Conservation (phyloP, 2,888 invertebrate species). For the Lasioglossum calceatum region DNA sequence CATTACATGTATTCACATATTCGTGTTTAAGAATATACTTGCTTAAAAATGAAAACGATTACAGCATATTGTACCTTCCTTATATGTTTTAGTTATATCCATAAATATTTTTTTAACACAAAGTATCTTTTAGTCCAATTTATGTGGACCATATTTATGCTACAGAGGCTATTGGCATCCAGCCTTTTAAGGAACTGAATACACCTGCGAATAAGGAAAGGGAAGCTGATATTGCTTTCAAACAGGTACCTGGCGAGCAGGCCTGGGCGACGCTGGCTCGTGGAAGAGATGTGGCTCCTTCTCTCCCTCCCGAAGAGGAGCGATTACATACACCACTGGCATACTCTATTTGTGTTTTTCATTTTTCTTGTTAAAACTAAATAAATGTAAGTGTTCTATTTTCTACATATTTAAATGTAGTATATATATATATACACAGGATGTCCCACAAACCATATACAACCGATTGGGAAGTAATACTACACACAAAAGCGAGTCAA, state of each 20-base stretch:
- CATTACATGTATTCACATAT: constrained; percentile 37
- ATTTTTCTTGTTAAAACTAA: not conserved
- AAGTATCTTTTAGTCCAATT: not conserved
- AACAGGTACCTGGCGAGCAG: not conserved
- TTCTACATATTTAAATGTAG: not conserved
- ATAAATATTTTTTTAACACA: constrained; percentile 12
- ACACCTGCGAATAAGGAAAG: not conserved
- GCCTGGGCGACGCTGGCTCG: no score
- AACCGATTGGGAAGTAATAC: no score
- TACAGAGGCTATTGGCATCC: not conserved
- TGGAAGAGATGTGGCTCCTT: no score
- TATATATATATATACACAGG: not conserved
- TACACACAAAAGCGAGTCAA: no score
- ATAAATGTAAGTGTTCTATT: not conserved
- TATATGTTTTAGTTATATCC: not conserved
- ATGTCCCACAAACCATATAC: no score
- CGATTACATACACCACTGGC: not conserved
- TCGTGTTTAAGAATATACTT: constrained; percentile 29
- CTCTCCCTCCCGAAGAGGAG: no score
- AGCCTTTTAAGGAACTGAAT: not conserved
- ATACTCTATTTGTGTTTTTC: not conserved
- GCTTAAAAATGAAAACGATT: constrained; percentile 19
- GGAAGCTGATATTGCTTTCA: not conserved
- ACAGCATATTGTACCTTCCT: constrained; percentile 1
- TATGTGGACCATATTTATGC: not conserved